Conservation (phyloP, 2,113 vertebrate species). For the Rhinogobius similis region DNA sequence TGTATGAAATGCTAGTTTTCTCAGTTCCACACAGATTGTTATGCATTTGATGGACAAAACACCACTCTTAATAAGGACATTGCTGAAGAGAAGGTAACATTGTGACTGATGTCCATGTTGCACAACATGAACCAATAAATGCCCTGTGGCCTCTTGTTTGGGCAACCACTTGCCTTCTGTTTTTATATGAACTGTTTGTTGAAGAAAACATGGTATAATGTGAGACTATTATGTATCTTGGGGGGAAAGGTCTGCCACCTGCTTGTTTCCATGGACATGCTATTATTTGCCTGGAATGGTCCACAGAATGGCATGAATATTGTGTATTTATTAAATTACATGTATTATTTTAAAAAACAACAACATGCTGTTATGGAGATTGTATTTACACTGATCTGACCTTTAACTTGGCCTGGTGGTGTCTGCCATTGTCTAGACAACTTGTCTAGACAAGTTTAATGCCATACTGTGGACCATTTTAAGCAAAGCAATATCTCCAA, state of each 20-base stretch:
- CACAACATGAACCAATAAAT: conserved; percentile 72
- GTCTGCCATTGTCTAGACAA: too few species aligned
- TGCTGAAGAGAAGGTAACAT: conserved; percentile 63
- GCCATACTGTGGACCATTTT: not conserved
- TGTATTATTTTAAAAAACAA: too few species aligned
- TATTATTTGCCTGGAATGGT: not conserved
- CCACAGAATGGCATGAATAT: not conserved
- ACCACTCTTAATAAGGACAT: conserved; percentile 52
- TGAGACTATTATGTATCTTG: too few species aligned
- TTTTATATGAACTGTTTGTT: not conserved
- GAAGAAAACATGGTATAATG: not conserved
- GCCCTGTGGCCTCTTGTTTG: conserved; percentile 66
- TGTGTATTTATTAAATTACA: not conserved
- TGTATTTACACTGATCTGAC: not conserved
- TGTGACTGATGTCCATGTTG: conserved; percentile 66
- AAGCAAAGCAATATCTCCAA: not conserved
- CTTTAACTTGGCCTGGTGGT: too few species aligned
- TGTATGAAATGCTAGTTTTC: conserved; percentile 36
- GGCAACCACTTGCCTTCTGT: conserved; percentile 9
- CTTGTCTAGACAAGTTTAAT: too few species aligned
- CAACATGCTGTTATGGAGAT: not conserved
- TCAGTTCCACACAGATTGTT: conserved; percentile 22
- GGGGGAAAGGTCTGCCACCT: too few species aligned
- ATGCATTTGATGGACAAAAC: conserved; percentile 18
- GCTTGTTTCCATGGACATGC: too few species aligned